Conservation (phyloP, 1,140 invertebrate genomes). For the Listronotus bonariensis region DNA sequence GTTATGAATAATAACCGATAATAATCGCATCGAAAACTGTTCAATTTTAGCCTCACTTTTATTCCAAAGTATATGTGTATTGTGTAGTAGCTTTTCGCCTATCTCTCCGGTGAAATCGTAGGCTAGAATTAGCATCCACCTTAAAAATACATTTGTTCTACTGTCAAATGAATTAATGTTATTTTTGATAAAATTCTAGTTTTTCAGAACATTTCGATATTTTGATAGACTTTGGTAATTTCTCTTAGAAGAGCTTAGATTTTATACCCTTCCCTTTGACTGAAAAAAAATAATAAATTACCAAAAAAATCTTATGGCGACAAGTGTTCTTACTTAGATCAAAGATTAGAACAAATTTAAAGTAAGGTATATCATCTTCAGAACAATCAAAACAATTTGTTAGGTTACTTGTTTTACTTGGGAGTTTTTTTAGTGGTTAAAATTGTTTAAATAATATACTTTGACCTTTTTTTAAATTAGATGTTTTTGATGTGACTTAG, state of each 20-base stretch:
- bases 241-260: constrained; percentile 2
- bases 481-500: no score
- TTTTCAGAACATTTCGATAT: constrained; percentile 2
- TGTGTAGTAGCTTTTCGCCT: constrained; percentile 1
- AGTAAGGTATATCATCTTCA: constrained; percentile 7
- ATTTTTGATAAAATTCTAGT: constrained; percentile 7
- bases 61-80: constrained; percentile 11
- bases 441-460: background rate
- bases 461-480: no score
- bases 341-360: constrained; percentile 20
- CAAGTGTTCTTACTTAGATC: constrained; percentile 26
- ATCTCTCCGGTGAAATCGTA: no score
- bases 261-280: constrained; percentile 10
- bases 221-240: constrained; percentile 1
- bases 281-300: constrained; percentile 13
- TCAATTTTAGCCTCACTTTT: constrained; percentile 12
- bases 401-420: constrained; percentile 10
- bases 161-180: constrained; percentile 12
- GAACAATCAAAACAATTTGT: constrained; percentile 18
- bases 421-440: background rate
- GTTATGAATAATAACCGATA: constrained; percentile 4
- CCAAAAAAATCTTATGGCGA: constrained; percentile 19
- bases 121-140: constrained; percentile 3
- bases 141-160: constrained; percentile 1
- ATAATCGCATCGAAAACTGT: constrained; percentile 15